A percentile compares a stretch with the other conserved stretches of the same genome.
Conservation (phyloP, 2,888 invertebrate species). For the Pocota personata region DNA sequence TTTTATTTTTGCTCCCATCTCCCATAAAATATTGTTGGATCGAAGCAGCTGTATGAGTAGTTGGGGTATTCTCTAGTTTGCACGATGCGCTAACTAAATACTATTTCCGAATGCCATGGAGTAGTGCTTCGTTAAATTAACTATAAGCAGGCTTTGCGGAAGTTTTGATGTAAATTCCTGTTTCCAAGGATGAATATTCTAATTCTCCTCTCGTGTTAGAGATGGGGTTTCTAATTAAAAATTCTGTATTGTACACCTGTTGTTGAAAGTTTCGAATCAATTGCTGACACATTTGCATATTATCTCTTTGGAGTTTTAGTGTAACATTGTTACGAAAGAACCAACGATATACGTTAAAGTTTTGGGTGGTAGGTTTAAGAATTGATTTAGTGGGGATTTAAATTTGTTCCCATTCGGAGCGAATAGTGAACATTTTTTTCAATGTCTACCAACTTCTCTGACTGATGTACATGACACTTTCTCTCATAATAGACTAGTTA, state of each 20-base stretch:
- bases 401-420: no score
- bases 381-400: no score
- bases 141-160: constrained; percentile 68
- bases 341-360: background rate
- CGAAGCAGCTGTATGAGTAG: constrained; percentile 41
- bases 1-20: background rate
- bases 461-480: no score
- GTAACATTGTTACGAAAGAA: background rate
- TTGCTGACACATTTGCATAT: constrained; percentile 64
- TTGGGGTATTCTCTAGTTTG: constrained; percentile 42
- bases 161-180: constrained; percentile 68
- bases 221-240: constrained; percentile 62
- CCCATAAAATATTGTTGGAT: constrained; percentile 34
- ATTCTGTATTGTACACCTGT: constrained; percentile 71
- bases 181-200: constrained; percentile 69
- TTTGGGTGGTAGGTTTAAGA: background rate
- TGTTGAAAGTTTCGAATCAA: constrained; percentile 72
- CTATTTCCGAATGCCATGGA: constrained; percentile 17
- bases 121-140: constrained; percentile 48
- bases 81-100: constrained; percentile 34
- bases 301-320: constrained; percentile 18
- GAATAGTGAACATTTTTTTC: no score
- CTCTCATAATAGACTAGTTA: no score
- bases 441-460: no score
- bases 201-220: constrained; percentile 28